These are phyloP conservation scores for Camponotus fellah DNA, from an alignment of 2,888 invertebrate species.

Conservation along the genomic window DNA sequence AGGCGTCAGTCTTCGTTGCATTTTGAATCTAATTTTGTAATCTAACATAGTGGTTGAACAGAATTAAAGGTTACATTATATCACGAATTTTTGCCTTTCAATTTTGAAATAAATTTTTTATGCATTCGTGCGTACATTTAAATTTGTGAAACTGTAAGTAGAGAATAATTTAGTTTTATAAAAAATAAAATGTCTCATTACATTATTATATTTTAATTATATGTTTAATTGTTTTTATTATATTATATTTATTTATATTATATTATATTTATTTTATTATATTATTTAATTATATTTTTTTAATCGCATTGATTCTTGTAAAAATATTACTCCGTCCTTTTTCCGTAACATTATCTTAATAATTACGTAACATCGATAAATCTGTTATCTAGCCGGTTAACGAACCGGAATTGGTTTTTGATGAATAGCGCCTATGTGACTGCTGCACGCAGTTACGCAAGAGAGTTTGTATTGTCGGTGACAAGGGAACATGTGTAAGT, in stretches of 20 bases:
- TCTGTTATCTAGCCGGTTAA: slow-evolving; percentile 36
- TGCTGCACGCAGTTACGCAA: slow-evolving; percentile 1
- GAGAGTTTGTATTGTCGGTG: slow-evolving; percentile 25
- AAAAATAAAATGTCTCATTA: not conserved
- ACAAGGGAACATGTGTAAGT: slow-evolving; percentile 58
- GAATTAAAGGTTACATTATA: not conserved
- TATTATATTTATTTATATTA: too few relatives aligned
- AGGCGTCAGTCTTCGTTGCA: slow-evolving; percentile 33
- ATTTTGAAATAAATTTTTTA: not conserved
- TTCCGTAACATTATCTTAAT: not conserved
- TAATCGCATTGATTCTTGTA: not conserved
- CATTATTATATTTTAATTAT: not conserved
- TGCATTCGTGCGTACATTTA: not conserved
- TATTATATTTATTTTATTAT: too few relatives aligned
- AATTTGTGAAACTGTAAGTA: not conserved
- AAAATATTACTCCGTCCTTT: not conserved
- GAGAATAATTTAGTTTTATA: not conserved
- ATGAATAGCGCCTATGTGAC: slow-evolving; percentile 55
- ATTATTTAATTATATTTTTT: not conserved
- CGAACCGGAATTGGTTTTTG: slow-evolving; percentile 47
- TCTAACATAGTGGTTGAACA: not conserved
- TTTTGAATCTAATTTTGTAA: not conserved
- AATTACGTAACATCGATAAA: not conserved
- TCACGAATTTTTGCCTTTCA: not conserved
- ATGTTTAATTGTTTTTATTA: not conserved